Percentiles rank a stretch among this genome's conserved stretches.
Evolutionary conservation across 2,113 vertebrate genomes (phyloP).

Genomic region (Rhegmatorhina hoffmannsi): DNA sequence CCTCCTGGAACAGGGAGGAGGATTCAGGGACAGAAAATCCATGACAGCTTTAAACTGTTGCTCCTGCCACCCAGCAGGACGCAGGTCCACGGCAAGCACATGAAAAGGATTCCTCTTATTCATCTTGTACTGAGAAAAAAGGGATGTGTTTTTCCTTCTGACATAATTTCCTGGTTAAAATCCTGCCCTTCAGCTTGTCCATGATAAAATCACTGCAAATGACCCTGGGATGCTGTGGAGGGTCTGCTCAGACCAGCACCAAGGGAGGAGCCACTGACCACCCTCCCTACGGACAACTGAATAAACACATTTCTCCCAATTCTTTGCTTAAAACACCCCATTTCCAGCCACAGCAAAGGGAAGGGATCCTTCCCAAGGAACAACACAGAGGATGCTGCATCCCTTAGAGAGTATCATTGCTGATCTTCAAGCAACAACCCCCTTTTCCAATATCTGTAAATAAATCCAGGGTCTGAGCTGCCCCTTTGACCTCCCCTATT

Average conservation of each 20-base stretch:
- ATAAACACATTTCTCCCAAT: not conserved
- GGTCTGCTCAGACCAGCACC: not conserved
- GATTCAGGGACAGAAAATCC: not conserved
- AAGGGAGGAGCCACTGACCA: not conserved
- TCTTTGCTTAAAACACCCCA: not conserved
- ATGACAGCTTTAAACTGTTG: slow-evolving; percentile 18
- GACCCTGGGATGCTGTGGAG: accelerated
- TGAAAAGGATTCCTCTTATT: not conserved
- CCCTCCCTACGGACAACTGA: accelerated
- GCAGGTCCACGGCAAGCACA: not conserved
- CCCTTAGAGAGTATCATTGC: not conserved
- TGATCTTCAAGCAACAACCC: not conserved
- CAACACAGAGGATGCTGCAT: accelerated
- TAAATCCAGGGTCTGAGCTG: not conserved
- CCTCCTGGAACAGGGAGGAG: not conserved
- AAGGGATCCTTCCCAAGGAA: not conserved
- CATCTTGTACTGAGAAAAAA: not conserved
- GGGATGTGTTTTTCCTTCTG: not conserved
- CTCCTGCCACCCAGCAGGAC: slow-evolving; percentile 33
- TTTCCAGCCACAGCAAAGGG: not conserved
- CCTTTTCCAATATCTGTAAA: not conserved
- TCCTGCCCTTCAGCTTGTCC: not conserved
- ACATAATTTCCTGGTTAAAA: not conserved
- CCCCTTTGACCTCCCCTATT: accelerated
- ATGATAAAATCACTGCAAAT: not conserved